Percentiles rank a stretch among this genome's conserved stretches.
These are phyloP conservation scores for Brachionus rotundiformis DNA, from an alignment of 1,140 invertebrate genomes.

Conservation along the genomic window DNA sequence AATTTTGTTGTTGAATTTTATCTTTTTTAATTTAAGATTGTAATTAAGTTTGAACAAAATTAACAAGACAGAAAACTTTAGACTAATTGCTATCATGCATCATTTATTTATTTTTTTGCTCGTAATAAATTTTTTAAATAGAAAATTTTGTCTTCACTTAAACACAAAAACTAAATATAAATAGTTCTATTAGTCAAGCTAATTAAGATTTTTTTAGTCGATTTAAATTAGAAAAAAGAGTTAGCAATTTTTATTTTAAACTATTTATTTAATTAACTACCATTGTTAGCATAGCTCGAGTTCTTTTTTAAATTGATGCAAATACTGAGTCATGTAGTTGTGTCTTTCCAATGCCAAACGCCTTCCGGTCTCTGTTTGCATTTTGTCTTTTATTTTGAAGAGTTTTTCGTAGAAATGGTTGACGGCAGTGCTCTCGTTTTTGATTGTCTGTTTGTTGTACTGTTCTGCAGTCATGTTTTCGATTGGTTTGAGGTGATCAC, in stretches of 20 bases:
- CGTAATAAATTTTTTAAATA: too few species aligned
- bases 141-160: too few species aligned
- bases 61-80: too few species aligned
- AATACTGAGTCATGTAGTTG: slow-evolving; percentile 23
- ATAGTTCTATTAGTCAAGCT: not conserved
- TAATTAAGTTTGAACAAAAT: too few species aligned
- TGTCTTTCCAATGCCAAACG: slow-evolving; percentile 21
- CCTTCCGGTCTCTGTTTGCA: slow-evolving; percentile 11
- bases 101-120: too few species aligned
- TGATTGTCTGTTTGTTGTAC: slow-evolving; percentile 47
- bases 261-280: not conserved
- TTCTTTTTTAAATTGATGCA: slow-evolving; percentile 31
- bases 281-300: not conserved
- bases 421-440: slow-evolving; percentile 43
- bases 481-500: not conserved
- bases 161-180: not conserved
- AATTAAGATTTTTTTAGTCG: not conserved
- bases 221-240: not conserved
- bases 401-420: slow-evolving; percentile 50
- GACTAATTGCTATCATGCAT: too few species aligned
- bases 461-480: slow-evolving; percentile 49
- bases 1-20: too few species aligned
- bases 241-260: not conserved
- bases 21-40: too few species aligned
- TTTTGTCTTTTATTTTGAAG: slow-evolving; percentile 38